Evolutionary conservation across 2,113 vertebrate species (phyloP).

Genomic region (Gopherus flavomarginatus): DNA sequence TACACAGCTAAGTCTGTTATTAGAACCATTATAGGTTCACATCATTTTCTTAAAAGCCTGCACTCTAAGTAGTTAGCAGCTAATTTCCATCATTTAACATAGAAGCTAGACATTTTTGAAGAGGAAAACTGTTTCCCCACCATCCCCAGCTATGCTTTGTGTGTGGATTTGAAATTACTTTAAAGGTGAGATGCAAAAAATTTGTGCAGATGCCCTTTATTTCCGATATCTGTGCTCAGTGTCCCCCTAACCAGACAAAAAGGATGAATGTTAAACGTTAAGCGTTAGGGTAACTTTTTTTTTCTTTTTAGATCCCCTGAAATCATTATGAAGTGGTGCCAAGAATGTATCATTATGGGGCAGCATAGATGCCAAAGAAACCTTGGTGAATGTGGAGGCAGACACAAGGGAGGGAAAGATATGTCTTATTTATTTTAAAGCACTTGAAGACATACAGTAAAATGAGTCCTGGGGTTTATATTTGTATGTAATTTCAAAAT

Average conservation of each 20-base stretch:
- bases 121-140: background rate
- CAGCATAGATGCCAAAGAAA: background rate
- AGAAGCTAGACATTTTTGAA: background rate
- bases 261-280: accelerated
- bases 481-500: background rate
- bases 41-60: background rate
- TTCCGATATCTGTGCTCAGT: background rate
- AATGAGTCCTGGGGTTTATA: background rate
- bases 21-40: background rate
- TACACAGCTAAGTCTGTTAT: background rate
- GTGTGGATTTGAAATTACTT: background rate
- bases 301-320: background rate
- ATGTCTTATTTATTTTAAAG: background rate
- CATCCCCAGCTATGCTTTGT: background rate
- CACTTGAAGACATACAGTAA: background rate
- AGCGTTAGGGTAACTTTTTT: background rate
- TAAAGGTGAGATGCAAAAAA: background rate
- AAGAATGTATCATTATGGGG: background rate
- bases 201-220: background rate
- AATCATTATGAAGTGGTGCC: background rate
- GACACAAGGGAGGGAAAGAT: background rate
- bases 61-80: background rate
- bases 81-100: background rate
- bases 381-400: background rate
- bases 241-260: background rate